These are phyloP conservation scores for Microplitis demolitor DNA, from an alignment of 1,140 invertebrate species.

Conservation along the genomic window DNA sequence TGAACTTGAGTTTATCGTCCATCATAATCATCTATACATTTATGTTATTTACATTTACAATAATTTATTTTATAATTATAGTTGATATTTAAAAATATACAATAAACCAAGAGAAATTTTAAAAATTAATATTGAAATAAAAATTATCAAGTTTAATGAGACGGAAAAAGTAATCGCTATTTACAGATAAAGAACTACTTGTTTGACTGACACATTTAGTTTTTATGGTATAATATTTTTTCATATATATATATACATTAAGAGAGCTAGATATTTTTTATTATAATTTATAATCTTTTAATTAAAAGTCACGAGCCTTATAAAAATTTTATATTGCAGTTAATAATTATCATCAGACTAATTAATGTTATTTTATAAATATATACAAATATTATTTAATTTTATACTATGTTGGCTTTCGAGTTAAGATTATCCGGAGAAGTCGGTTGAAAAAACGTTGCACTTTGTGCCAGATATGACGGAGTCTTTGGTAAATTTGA, in stretches of 20 bases:
- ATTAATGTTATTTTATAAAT: neutral
- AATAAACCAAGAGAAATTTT: too few relatives aligned
- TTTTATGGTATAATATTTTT: too few relatives aligned
- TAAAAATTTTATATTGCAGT: neutral
- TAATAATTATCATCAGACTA: neutral
- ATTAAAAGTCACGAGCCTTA: neutral
- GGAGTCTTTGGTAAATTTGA: conserved; percentile 48
- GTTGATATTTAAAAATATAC: too few relatives aligned
- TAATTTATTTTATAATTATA: too few relatives aligned
- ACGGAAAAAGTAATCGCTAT: too few relatives aligned
- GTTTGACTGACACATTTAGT: too few relatives aligned
- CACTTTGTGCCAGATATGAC: conserved; percentile 47
- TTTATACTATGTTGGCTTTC: conserved; percentile 31
- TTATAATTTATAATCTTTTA: neutral
- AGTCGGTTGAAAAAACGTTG: conserved; percentile 32
- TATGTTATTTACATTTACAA: too few relatives aligned
- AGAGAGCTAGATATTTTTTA: too few relatives aligned
- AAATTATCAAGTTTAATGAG: too few relatives aligned
- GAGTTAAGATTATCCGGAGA: conserved; percentile 29
- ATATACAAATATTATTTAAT: neutral
- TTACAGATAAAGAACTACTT: too few relatives aligned
- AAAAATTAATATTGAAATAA: too few relatives aligned
- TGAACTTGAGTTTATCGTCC: neutral
- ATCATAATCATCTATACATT: neutral
- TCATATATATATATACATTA: too few relatives aligned